Evolutionary conservation across 2,113 vertebrate species (phyloP).

Genomic region (Stigmatopora argus): DNA sequence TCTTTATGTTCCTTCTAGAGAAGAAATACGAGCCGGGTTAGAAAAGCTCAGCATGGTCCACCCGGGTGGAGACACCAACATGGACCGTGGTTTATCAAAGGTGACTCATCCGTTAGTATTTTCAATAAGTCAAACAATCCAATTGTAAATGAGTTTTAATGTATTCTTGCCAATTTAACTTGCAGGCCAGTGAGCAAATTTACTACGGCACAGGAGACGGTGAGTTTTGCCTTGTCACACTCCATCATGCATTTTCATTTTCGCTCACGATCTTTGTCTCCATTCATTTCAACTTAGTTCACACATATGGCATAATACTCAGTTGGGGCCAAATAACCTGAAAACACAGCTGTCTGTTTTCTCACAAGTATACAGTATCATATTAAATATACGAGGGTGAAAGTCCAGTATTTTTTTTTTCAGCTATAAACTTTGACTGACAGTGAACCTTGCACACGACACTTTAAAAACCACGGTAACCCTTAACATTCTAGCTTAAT

Average conservation of each 20-base stretch:
- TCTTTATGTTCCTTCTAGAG: slow-evolving; percentile 64
- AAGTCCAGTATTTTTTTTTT: too few relatives aligned
- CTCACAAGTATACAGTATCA: slow-evolving; percentile 4
- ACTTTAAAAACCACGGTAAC: too few relatives aligned
- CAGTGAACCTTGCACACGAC: too few relatives aligned
- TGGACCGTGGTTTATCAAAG: slow-evolving; percentile 90
- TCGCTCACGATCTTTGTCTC: not conserved
- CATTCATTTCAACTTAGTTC: slow-evolving; percentile 2
- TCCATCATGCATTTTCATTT: slow-evolving; percentile 15
- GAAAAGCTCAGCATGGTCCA: slow-evolving; percentile 86
- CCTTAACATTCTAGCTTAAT: not conserved
- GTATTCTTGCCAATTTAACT: slow-evolving; percentile 44
- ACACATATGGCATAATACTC: slow-evolving; percentile 12
- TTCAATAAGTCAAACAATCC: slow-evolving; percentile 7
- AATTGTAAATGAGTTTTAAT: slow-evolving; percentile 23
- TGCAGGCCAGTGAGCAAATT: slow-evolving; percentile 96
- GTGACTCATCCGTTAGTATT: slow-evolving; percentile 63
- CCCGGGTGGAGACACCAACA: slow-evolving; percentile 91
- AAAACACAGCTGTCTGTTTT: slow-evolving; percentile 1
- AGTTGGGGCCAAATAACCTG: slow-evolving; percentile 3
- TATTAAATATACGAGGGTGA: not conserved
- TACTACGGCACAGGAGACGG: slow-evolving; percentile 89
- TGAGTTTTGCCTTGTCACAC: slow-evolving; percentile 63
- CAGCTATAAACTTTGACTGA: too few relatives aligned
- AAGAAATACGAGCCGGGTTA: slow-evolving; percentile 87